Evolutionary conservation across 2,888 invertebrate genomes (phyloP).

Genomic region (Pachliopta kotzebuea): DNA sequence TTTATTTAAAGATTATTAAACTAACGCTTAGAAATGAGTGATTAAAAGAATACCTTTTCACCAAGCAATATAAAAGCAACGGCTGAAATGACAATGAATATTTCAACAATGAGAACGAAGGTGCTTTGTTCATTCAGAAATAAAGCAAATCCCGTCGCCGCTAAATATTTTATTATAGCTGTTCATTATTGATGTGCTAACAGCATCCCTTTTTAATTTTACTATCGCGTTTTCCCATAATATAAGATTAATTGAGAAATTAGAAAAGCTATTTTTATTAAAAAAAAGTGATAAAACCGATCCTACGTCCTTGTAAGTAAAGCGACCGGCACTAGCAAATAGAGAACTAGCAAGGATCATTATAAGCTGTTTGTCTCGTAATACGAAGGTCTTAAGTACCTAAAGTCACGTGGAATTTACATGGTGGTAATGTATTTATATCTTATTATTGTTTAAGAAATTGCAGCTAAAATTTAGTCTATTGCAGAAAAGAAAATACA

Average conservation of each 20-base stretch:
- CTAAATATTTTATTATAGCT: constrained; percentile 24
- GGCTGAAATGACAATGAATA: constrained; percentile 25
- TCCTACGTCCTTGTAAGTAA: no score
- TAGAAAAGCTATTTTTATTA: no score
- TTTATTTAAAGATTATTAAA: constrained; percentile 1
- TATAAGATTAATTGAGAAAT: neutral
- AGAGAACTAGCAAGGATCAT: no score
- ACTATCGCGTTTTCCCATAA: neutral
- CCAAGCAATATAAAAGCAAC: constrained; percentile 5
- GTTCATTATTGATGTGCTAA: constrained; percentile 7
- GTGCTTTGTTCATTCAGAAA: constrained; percentile 26
- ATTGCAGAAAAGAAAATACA: no score
- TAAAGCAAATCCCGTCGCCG: constrained; percentile 18
- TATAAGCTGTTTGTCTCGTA: no score
- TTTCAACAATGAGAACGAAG: constrained; percentile 27
- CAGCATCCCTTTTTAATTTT: neutral
- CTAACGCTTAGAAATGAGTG: constrained; percentile 10
- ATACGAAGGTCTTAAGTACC: no score
- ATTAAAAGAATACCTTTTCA: constrained; percentile 13
- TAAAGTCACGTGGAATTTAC: no score
- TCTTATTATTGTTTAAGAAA: no score
- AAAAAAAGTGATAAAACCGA: no score
- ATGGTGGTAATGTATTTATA: no score
- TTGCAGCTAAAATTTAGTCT: no score
- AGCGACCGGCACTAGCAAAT: no score